A percentile compares a stretch with the other conserved stretches of the same genome.
Conservation (phyloP, 2,888 invertebrate species). For the Smittia sp. region DNA sequence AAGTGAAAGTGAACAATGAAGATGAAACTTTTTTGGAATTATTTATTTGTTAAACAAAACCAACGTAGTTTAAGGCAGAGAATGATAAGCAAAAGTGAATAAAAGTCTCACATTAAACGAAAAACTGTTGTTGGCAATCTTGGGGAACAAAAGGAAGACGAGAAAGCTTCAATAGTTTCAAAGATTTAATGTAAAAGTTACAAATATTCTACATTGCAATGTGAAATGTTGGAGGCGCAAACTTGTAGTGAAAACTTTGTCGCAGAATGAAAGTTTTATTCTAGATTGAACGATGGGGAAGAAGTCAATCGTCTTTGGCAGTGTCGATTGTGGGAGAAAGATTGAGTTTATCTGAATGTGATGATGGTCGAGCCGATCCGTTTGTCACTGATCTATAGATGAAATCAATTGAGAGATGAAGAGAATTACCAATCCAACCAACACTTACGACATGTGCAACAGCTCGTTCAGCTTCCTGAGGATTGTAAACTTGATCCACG, state of each 20-base stretch:
- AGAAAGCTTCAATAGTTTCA: no score
- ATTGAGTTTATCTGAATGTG: constrained; percentile 50
- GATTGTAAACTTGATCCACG: constrained; percentile 56
- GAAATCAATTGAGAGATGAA: no score
- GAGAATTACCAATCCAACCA: constrained; percentile 3
- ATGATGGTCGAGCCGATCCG: constrained; percentile 56
- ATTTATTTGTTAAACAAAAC: constrained; percentile 23
- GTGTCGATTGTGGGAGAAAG: background rate
- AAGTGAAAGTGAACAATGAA: background rate
- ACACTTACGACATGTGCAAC: constrained; percentile 52
- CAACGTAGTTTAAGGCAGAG: constrained; percentile 19
- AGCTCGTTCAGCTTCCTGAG: constrained; percentile 53
- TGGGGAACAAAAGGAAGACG: no score
- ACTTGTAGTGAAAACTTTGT: background rate
- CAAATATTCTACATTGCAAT: background rate
- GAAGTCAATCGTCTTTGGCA: background rate
- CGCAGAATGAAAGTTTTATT: background rate
- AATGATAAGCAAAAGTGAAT: constrained; percentile 10
- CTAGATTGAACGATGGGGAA: background rate
- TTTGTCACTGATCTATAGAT: constrained; percentile 45
- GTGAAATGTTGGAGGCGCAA: background rate
- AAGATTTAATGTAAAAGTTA: no score
- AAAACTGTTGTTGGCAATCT: background rate
- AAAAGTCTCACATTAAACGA: constrained; percentile 7
- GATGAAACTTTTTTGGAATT: constrained; percentile 14